A percentile compares a stretch with the other conserved stretches of the same genome.
Evolutionary conservation across 1,140 invertebrate species (phyloP).

Genomic region (Drusus annulatus): DNA sequence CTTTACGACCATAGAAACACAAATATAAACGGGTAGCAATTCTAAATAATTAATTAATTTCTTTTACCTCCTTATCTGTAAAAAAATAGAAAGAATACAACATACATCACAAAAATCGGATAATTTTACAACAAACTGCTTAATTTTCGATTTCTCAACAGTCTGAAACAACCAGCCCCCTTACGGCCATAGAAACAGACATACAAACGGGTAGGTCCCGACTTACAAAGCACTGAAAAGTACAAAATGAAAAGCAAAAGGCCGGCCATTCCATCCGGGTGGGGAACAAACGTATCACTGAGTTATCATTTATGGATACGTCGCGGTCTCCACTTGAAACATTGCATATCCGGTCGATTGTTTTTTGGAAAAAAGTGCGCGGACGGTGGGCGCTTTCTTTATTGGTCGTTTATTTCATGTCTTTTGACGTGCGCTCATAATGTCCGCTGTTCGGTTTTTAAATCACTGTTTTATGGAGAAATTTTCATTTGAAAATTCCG

Average conservation of each 20-base stretch:
- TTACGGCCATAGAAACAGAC: no score
- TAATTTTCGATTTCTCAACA: no score
- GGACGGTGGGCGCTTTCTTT: conserved; percentile 26
- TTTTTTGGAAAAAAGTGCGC: conserved; percentile 26
- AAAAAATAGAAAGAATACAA: no score
- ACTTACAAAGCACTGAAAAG: neutral
- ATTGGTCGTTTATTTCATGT: conserved; percentile 34
- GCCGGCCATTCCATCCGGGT: neutral
- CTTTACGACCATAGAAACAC: no score
- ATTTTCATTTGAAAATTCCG: neutral
- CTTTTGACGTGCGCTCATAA: conserved; percentile 17
- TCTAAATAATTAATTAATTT: no score
- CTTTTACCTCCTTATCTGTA: no score
- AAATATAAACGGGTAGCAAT: no score
- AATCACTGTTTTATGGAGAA: neutral
- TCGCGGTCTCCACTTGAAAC: conserved; percentile 38
- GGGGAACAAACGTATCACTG: conserved; percentile 35
- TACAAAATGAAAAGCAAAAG: conserved; percentile 10
- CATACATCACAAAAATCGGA: no score
- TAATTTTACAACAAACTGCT: no score
- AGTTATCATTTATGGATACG: conserved; percentile 40
- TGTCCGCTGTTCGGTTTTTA: neutral
- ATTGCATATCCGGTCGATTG: conserved; percentile 41
- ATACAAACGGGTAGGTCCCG: no score
- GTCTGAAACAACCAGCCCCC: no score